phyloP scores from a whole-genome alignment of 2,888 invertebrate species.

The Cryptophagus acutangulus region DNA sequence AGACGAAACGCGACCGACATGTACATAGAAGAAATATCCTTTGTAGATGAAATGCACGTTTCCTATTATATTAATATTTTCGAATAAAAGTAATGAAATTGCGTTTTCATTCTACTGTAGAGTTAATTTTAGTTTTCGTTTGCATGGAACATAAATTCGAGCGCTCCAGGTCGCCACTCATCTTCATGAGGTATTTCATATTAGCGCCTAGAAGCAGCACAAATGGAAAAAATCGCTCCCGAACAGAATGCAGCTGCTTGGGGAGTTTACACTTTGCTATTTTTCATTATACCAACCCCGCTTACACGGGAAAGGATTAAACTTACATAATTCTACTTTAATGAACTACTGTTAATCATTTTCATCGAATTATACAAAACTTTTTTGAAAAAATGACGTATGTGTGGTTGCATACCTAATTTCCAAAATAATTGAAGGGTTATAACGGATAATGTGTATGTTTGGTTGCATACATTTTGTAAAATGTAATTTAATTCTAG shows the following conservation, averaged over 20 bases:
- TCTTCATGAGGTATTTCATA: constrained; percentile 15
- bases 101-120: constrained; percentile 11
- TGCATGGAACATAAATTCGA: constrained; percentile 3
- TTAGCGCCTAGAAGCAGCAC: constrained; percentile 4
- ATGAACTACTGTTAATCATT: no score
- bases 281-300: constrained; percentile 13
- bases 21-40: no score
- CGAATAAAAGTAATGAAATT: constrained; percentile 1
- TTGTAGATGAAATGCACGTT: background rate
- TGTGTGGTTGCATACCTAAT: no score
- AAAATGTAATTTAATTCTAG: no score
- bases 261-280: constrained; percentile 8
- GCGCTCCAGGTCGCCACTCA: constrained; percentile 10
- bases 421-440: no score
- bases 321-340: constrained; percentile 16
- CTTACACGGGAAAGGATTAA: constrained; percentile 18
- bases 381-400: no score
- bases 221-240: constrained; percentile 6
- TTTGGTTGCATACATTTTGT: no score
- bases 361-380: no score
- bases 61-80: background rate
- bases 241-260: constrained; percentile 11
- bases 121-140: constrained; percentile 6
- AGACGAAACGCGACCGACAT: no score
- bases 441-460: no score